Evolutionary conservation across 1,140 invertebrate species (phyloP), one percentile per base, ranked within the genome.

Genomic region (Achatina immaculata): DNA sequence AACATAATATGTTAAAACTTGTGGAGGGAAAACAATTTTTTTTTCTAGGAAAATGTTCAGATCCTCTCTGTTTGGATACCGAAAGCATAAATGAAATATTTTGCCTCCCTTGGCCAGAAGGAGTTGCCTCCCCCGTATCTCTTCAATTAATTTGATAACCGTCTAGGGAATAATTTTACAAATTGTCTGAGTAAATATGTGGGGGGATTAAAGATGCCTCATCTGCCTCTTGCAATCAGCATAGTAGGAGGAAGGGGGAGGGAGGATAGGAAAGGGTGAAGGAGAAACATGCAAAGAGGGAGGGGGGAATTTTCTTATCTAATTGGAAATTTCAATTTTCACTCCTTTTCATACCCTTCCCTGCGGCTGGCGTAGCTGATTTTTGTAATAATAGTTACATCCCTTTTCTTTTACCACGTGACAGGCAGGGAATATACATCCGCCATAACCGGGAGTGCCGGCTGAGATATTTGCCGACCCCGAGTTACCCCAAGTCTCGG

Each of bases 151-250:
- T 78, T 78, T 78, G 76, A 68, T 78, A 78, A 69, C 58, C 42
- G 76, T 28, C 76, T 2, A 31, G 76, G 76, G 76, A 78, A 78
- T 78, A 78, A 78, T 78, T 78, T 78, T 31, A 68, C 76, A 78
- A 78, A 78, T 78, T 78, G 76, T 78, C 62, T 66, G 76, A 48
- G 65, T 78, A 78, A 78, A 78, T 78, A 78, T 78, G 76, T 66
- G 40, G 40, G 65, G 62, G 48, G 42, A 24, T n/a, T n/a, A n/a
- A n/a, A n/a, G n/a, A n/a, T n/a, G n/a, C n/a, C n/a, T n/a, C n/a
- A n/a, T n/a, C n/a, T n/a, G n/a, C n/a, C n/a, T n/a, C n/a, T n/a
- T n/a, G n/a, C n/a, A n/a, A n/a, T n/a, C n/a, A n/a, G n/a, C 21
- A 51, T 34, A 51, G 34, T n/a, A 48, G 42, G 9, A 7, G n/a